Base-by-base conservation (phyloP, 2,797 vertebrate species). In the Acanthurus tractus region DNA sequence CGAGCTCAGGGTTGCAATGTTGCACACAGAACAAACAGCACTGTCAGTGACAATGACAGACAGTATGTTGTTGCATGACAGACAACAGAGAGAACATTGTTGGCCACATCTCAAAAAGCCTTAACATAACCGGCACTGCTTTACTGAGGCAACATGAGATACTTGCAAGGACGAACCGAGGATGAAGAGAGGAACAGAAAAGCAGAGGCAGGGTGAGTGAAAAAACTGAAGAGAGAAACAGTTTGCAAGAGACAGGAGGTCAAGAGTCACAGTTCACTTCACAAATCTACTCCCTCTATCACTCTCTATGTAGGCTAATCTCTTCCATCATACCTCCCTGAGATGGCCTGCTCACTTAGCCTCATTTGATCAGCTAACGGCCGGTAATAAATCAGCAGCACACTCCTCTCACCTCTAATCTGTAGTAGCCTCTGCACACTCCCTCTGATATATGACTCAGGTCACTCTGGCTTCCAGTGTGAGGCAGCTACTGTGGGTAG, bases 351-450 rank as follows among this genome's bases (percentile, higher is more conserved):
- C 85, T 88, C 86, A 91, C 89, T 92, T 91, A 84, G 87, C 90
- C 87, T 90, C 85, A 78, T 93, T 92, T 93, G 91, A 89, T 86
- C 89, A 89, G 80, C 75, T 84, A 87, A 91, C 62, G 52, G 81
- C 69, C 58, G 14, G 83, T 81, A 81, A 93, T 93, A 90, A 90
- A 92, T 93, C 91, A 90, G 84, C 71, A 22, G 58, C 78, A 85
- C 84, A 70, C 88, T 81, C 84, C 73, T 74, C 63, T 78, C 62
- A 53, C 76, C 69, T 87, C 84, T 89, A 80, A 88, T 84, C 87
- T 85, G 76, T 70, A 65, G 15, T 54, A 76, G 86, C 59, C 76
- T 58, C 58, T 1, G 38, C 74, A 22, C 75, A 68, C 83, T 74
- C 82, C 82, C 64, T 57, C 78, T 86, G 80, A 90, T 88, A 70